Evolutionary conservation across 2,797 vertebrate species (phyloP).

Genomic region (Schizopygopsis malacanthus): DNA sequence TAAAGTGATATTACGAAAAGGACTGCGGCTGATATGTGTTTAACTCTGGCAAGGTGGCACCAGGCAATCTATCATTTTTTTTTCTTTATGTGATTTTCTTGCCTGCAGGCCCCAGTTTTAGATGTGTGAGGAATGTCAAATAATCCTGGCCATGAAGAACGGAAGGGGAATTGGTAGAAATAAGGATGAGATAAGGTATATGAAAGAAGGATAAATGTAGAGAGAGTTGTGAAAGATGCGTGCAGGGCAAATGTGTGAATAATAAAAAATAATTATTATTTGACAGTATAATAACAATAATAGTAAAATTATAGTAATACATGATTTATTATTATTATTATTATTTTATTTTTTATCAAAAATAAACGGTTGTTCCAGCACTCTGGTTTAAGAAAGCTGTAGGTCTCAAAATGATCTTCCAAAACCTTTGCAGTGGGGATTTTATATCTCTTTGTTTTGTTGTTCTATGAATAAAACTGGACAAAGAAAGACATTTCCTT

Average conservation of each 20-base stretch:
- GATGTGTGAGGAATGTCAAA: constrained; percentile 62
- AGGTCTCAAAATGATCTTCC: constrained; percentile 29
- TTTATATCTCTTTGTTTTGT: constrained; percentile 63
- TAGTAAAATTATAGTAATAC: background rate
- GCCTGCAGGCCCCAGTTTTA: constrained; percentile 60
- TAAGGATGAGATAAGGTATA: constrained; percentile 12
- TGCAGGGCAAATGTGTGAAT: background rate
- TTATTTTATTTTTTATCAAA: background rate
- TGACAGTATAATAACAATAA: background rate
- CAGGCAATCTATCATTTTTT: constrained; percentile 57
- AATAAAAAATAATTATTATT: background rate
- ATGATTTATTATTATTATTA: background rate
- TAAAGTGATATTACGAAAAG: constrained; percentile 76
- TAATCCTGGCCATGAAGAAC: constrained; percentile 45
- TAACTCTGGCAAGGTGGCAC: constrained; percentile 69
- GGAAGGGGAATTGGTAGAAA: constrained; percentile 27
- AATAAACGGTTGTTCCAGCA: background rate
- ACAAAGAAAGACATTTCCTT: constrained; percentile 66
- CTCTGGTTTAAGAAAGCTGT: background rate
- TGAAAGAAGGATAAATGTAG: constrained; percentile 12
- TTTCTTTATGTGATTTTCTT: constrained; percentile 40
- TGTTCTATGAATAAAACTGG: constrained; percentile 60
- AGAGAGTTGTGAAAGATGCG: constrained; percentile 17
- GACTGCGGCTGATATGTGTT: constrained; percentile 68
- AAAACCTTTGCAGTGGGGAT: constrained; percentile 45